Conservation (phyloP, 2,113 vertebrate species). For the Gavia stellata region DNA sequence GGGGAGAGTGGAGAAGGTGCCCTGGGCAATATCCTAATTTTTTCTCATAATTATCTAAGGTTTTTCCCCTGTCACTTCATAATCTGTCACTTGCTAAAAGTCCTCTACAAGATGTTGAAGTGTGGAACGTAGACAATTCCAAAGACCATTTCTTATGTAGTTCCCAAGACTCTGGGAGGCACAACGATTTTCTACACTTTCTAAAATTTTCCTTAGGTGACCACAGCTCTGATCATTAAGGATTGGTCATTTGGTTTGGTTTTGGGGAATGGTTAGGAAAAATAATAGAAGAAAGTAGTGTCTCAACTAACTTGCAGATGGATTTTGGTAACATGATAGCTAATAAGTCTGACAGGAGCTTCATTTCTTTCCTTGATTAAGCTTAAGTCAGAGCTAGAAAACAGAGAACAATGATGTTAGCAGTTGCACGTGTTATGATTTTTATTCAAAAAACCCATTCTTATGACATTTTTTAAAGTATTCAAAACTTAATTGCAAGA, state of each 20-base stretch:
- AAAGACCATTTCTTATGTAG: accelerated
- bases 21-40: neutral
- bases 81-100: neutral
- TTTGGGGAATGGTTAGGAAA: neutral
- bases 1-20: neutral
- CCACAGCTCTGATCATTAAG: neutral
- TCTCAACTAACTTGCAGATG: neutral
- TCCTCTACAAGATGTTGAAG: no score
- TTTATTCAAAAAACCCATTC: neutral
- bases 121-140: accelerated
- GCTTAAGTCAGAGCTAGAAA: neutral
- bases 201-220: neutral
- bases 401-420: neutral
- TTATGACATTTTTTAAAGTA: neutral
- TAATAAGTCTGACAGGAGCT: neutral
- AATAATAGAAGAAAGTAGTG: neutral
- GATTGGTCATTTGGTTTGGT: neutral
- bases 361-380: neutral
- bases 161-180: neutral
- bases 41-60: neutral
- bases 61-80: neutral
- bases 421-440: accelerated
- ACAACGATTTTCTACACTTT: accelerated
- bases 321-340: neutral
- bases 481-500: neutral